A percentile compares a stretch with the other conserved stretches of the same genome.
phyloP scores from a whole-genome alignment of 2,888 invertebrate species.

The Apantesis nais region DNA sequence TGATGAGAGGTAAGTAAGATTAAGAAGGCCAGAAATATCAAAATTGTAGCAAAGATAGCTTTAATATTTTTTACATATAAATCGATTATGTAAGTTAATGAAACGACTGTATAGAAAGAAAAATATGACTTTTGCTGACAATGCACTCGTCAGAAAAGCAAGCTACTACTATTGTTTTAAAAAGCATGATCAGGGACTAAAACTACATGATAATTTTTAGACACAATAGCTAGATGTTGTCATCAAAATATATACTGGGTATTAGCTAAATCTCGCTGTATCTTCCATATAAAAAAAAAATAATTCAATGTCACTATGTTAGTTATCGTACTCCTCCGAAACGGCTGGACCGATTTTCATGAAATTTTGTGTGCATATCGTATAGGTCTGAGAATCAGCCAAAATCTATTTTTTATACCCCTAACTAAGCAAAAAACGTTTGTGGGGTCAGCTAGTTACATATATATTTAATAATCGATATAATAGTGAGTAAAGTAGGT shows the following conservation, averaged over 20 bases:
- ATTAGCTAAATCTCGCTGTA: too few species aligned
- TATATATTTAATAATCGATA: too few species aligned
- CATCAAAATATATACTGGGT: background rate
- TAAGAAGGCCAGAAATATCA: background rate
- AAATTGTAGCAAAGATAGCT: background rate
- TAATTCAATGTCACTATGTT: too few species aligned
- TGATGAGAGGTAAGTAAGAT: constrained; percentile 15
- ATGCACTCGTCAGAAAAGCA: background rate
- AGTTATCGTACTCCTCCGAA: too few species aligned
- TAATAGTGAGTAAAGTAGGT: too few species aligned
- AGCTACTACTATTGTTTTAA: background rate
- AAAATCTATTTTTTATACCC: too few species aligned
- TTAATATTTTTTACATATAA: background rate
- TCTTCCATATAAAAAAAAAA: too few species aligned
- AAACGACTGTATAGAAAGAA: background rate
- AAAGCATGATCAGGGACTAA: background rate
- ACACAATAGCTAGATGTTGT: background rate
- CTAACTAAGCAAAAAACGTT: too few species aligned
- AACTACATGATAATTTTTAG: background rate
- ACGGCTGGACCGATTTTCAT: too few species aligned
- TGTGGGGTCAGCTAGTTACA: too few species aligned
- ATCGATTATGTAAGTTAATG: background rate
- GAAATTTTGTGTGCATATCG: too few species aligned
- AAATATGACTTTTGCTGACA: background rate
- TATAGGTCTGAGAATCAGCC: too few species aligned